A percentile compares a stretch with the other conserved stretches of the same genome.
Conservation (phyloP, 1,140 invertebrate species). For the Anthonomus grandis region DNA sequence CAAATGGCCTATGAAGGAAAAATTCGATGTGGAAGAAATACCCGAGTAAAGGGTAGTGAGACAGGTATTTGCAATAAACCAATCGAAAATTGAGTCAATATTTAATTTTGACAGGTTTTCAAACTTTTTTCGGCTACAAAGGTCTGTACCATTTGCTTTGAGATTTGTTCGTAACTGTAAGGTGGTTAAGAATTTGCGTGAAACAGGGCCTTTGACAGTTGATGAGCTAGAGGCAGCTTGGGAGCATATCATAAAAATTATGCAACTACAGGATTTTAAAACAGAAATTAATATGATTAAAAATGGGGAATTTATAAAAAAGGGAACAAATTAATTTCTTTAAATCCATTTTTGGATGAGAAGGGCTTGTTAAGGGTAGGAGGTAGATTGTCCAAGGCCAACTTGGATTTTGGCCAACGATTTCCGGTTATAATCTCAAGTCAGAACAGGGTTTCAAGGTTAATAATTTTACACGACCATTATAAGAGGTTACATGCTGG, state of each 20-base stretch:
- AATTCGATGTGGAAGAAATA: neutral
- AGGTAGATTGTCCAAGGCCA: constrained; percentile 14
- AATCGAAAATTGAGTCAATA: neutral
- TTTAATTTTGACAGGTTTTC: neutral
- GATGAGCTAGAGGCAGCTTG: neutral
- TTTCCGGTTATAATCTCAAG: neutral
- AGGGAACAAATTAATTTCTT: too few relatives aligned
- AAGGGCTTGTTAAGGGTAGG: neutral
- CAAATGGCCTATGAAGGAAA: neutral
- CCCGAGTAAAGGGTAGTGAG: neutral
- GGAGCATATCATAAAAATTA: neutral
- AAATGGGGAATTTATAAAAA: neutral
- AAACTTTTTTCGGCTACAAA: neutral
- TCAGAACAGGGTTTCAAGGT: neutral
- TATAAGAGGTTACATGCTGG: neutral
- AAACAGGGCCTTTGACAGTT: neutral
- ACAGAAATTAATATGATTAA: neutral
- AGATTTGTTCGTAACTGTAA: constrained; percentile 5
- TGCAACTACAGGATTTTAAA: neutral
- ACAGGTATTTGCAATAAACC: neutral
- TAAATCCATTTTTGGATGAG: neutral
- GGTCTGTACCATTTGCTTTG: constrained; percentile 11
- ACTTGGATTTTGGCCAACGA: constrained; percentile 17
- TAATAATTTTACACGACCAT: constrained; percentile 5
- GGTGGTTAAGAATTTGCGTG: neutral